A percentile compares a stretch with the other conserved stretches of the same genome.
Evolutionary conservation across 2,797 vertebrate species (phyloP).

Genomic region (Vireo griseus): DNA sequence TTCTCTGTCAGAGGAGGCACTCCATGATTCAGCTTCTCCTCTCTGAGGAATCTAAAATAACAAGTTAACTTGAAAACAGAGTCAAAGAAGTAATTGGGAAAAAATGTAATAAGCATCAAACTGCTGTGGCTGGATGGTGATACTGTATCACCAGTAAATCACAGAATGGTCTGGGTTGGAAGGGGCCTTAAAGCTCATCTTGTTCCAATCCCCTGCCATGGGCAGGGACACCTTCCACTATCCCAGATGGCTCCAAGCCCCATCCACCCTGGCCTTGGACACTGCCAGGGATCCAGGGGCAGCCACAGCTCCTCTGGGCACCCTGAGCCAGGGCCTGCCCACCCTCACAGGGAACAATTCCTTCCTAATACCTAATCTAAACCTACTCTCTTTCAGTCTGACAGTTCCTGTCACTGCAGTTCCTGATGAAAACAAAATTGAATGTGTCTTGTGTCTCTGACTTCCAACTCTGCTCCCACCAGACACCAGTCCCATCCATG

Average conservation of each 20-base stretch:
- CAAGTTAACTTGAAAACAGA: not conserved
- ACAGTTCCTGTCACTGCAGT: not conserved
- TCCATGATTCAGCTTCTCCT: not conserved
- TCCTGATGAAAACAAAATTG: not conserved
- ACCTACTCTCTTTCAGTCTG: not conserved
- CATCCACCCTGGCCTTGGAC: accelerated
- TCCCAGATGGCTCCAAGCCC: not conserved
- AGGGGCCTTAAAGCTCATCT: not conserved
- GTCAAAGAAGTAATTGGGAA: not conserved
- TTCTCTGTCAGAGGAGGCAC: not conserved
- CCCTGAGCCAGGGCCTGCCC: accelerated
- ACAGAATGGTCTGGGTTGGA: not conserved
- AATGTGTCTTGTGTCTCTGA: not conserved
- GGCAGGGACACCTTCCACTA: not conserved
- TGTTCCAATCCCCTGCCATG: not conserved
- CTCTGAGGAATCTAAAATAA: not conserved
- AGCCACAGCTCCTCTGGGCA: not conserved
- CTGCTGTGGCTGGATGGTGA: not conserved
- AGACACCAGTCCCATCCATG: not conserved
- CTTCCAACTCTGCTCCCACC: not conserved
- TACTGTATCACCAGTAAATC: not conserved
- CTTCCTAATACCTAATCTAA: not conserved
- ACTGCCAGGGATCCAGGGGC: not conserved
- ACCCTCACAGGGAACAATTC: not conserved
- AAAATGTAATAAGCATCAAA: not conserved